Evolutionary conservation across 2,797 vertebrate genomes (phyloP), one percentile per base, ranked within the genome.

Genomic region (Arctocebus calabarensis): DNA sequence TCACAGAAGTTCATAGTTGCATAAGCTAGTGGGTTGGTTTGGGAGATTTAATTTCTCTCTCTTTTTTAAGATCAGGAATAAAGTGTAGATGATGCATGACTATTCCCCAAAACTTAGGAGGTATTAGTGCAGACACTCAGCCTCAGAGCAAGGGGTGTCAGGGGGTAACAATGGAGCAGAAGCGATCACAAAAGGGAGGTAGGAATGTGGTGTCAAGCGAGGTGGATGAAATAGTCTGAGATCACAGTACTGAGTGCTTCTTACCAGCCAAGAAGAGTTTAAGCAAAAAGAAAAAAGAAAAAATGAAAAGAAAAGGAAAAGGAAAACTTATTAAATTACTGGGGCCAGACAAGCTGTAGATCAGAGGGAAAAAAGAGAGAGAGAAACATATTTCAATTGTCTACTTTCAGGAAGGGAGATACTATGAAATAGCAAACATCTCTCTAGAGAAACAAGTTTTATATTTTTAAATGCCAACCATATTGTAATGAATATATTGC

Each of bases 381-480:
- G 19, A 84, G 10, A 48, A 94, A 87, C 16, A 71, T 88, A 93
- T 68, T 92, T 94, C 83, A 91, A 59, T 84, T 55, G n/a, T 96
- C 91, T 95, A 9, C 19, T 61, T 95, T 73, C 37, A 94, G 89
- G 61, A 95, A 48, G 40, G 29, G 90, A 57, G 84, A 62, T 27
- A 25, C 32, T 90, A 57, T 77, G 59, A 96, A 95, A 86, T 68
- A 97, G 90, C 85, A 95, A 97, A 75, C 12, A 89, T 37, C 7
- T 73, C 85, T 90, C 68, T 62, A 70, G 19, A 43, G 71, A 96
- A 92, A 79, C 75, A 95, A 90, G 45, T 79, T 87, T 86, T 74
- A 68, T 94, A 79, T 64, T 94, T 97, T 95, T 48, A 88, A 97
- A 68, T 89, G 68, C 40, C 52, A 62, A 77, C 32, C 66, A 94